Percentiles rank a stretch among this genome's conserved stretches.
These are phyloP conservation scores for Plestiodon gilberti DNA, from an alignment of 2,113 vertebrate species.

Conservation along the genomic window DNA sequence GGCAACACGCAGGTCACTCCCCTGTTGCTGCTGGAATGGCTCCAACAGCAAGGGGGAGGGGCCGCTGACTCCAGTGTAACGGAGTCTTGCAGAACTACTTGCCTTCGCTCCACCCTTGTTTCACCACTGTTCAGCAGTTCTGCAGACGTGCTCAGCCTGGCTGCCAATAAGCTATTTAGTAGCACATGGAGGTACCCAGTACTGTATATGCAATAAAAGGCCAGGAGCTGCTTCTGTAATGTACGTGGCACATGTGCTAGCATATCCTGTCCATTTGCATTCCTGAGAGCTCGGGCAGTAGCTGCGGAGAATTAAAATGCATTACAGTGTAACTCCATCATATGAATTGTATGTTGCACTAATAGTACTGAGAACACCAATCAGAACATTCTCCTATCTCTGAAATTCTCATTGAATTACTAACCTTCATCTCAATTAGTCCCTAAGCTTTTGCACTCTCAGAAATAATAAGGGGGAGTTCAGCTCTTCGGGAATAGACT, in stretches of 20 bases:
- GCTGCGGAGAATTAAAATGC: conserved; percentile 7
- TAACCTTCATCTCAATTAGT: not conserved
- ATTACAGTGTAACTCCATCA: conserved; percentile 15
- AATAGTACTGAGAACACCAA: not conserved
- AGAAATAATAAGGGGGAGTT: not conserved
- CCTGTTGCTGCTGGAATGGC: too few relatives aligned
- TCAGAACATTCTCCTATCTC: not conserved
- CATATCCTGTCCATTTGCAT: conserved; percentile 11
- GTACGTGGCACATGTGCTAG: not conserved
- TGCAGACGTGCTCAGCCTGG: not conserved
- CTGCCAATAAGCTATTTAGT: conserved; percentile 5
- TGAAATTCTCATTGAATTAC: not conserved
- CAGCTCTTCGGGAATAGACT: too few relatives aligned
- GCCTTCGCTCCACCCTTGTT: too few relatives aligned
- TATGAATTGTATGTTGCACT: not conserved
- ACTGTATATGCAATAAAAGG: not conserved
- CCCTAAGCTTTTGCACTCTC: not conserved
- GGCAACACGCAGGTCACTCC: too few relatives aligned
- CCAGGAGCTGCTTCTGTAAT: not conserved
- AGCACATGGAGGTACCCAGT: not conserved
- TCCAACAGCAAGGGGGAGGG: too few relatives aligned
- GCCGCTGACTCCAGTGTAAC: too few relatives aligned
- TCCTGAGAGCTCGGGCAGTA: conserved; percentile 27
- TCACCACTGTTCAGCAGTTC: conserved; percentile 25
- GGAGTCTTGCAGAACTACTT: too few relatives aligned